phyloP scores from a whole-genome alignment of 2,888 invertebrate genomes.

The Tipula helvola region DNA sequence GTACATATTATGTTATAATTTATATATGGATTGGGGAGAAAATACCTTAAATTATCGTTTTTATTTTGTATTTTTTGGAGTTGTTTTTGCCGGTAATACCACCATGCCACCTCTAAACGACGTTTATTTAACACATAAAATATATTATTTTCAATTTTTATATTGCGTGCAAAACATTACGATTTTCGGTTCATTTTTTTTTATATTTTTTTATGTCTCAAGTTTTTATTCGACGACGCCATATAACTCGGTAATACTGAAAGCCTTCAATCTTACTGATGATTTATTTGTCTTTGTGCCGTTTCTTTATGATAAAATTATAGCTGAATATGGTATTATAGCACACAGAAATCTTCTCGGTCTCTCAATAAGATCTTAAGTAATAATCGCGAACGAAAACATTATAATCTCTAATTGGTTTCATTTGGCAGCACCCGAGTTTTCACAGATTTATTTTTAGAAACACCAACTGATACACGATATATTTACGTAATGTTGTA shows the following conservation, averaged over 20 bases:
- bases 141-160: background rate
- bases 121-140: background rate
- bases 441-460: no score
- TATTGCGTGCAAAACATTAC: background rate
- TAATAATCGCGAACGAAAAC: no score
- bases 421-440: no score
- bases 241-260: background rate
- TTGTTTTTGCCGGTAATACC: background rate
- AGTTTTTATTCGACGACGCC: background rate
- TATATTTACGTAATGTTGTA: no score
- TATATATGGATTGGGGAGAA: background rate
- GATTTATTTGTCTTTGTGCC: background rate
- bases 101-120: background rate
- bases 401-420: no score
- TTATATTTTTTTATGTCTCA: background rate
- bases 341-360: no score
- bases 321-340: no score
- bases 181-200: background rate
- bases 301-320: background rate
- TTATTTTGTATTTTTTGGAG: background rate
- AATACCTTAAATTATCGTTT: background rate
- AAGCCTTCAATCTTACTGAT: background rate
- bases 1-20: background rate
- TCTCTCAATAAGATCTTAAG: no score
- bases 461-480: no score